A percentile compares a stretch with the other conserved stretches of the same genome.
These are phyloP conservation scores for Muscicapa adusta DNA, from an alignment of 2,113 vertebrate genomes.

Conservation along the genomic window DNA sequence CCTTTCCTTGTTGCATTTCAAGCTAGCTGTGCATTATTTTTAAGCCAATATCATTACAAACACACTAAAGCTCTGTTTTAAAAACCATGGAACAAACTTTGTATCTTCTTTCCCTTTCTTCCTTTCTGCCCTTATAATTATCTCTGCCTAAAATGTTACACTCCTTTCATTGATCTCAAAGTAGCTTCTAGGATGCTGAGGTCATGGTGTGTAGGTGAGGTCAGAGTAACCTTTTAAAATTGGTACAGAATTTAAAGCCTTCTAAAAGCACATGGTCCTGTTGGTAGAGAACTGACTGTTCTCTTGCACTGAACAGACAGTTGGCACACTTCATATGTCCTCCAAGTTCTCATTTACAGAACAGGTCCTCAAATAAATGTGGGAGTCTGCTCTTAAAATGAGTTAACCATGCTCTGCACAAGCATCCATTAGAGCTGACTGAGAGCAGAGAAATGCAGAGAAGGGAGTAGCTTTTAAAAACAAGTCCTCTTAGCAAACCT, in stretches of 20 bases:
- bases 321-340: background rate
- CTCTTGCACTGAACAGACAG: background rate
- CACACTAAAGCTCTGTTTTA: slow-evolving; percentile 18
- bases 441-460: background rate
- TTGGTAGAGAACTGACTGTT: background rate
- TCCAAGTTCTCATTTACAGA: background rate
- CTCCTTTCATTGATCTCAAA: background rate
- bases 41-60: background rate
- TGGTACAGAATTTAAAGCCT: background rate
- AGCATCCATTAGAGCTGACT: background rate
- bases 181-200: background rate
- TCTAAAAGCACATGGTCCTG: background rate
- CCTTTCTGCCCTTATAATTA: background rate
- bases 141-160: background rate
- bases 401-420: background rate
- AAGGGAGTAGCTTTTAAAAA: background rate
- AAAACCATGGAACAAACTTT: slow-evolving; percentile 28
- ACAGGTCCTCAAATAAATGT: background rate
- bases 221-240: background rate
- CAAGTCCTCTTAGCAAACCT: background rate
- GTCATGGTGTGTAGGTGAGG: background rate
- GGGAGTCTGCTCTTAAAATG: background rate
- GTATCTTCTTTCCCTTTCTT: slow-evolving; percentile 22
- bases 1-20: slow-evolving; percentile 55
- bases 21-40: slow-evolving; percentile 47